Evolutionary conservation across 2,888 invertebrate species (phyloP), one percentile per base, ranked within the genome.

Genomic region (Drosophila nr. fundita): DNA sequence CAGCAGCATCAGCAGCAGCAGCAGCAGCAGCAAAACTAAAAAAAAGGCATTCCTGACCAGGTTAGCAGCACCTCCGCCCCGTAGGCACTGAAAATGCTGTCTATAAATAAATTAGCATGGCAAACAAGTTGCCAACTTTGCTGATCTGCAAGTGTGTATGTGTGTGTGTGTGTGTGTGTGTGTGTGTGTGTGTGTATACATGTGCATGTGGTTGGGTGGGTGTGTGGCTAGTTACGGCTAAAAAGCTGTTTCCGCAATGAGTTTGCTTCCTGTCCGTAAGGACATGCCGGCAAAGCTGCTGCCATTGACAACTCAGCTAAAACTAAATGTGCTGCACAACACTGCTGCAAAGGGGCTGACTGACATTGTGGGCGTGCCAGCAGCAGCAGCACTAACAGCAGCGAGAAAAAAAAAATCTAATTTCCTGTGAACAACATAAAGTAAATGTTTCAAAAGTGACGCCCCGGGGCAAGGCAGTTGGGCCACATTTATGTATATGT

Each of bases 91-190:
- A 57, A 80, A 82, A 68, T 83, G 70, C 69, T 79, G 81, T 88
- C 90, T 78, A 89, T 91, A 90, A 90, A 91, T 90, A 90, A 90
- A 91, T 91, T 90, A 90, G 87, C 81, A 87, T 86, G 73, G 88
- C 81, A 87, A 90, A 89, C 83, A 91, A 84, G 80, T 76, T 80
- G 78, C 50, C 74, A 68, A 73, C 73, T 64, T 66, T 57, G 62
- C 78, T 60, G 66, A 66, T 77, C 69, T 69, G 42, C 29, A 24
- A 27, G 27, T 24, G 24, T n/a, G 29, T 48, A 45, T 65, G 45
- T 48, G 30, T 62, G 34, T 34, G n/a, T 64, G 55, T 68, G 62
- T 48, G 66, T 68, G 85, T 84, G 73, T 49, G 66, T 53, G 50
- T 64, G 55, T n/a, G 29, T 48, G 49, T 65, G 45, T 48, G 30